Base-by-base conservation (phyloP, 2,888 invertebrate species). In the Rugalucina vietnamica region DNA sequence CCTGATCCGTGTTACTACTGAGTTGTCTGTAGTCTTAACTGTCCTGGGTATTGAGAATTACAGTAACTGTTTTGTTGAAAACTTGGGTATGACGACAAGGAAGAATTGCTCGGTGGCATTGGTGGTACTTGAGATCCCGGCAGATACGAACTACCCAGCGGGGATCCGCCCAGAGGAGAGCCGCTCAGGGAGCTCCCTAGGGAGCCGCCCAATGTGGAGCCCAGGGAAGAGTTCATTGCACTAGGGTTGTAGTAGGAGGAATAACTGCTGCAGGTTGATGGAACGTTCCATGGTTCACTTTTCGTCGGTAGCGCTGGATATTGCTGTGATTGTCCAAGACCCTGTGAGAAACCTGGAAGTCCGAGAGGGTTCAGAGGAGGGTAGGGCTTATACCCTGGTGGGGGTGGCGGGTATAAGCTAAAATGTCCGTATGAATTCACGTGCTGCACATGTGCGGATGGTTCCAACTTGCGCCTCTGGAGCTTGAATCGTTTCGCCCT, bases 401-500 rank as follows among this genome's bases (percentile, higher is more conserved):
- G 87, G 18, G 43, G 43, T 10, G 86, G 83, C n/a, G 90, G 90
- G 79, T 92, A 92, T 32, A 92, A 77, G 84, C 91, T 91, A 79
- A 92, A 92, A 74, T 91, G 91, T 83, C 92, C 92, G 84, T 92
- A 93, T 10, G 92, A 88, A 82, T 88, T 92, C 73, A 92, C 89
- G 76, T 91, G 91, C 36, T 92, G 91, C 8, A 91, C 87, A 32
- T 90, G 90, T 10, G 91, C 91, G 10, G 87, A 82, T 18, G 84
- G 86, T 37, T 88, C 88, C 18, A 75, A 60, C 60, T 90, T 90
- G 72, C 82, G 82, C 27, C 72, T 70, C 18, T 88, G 89, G 21
- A 92, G 80, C 82, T 94, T 95, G 88, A 95, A 95, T 57, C 94
- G 86, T 77, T 94, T 94, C 10, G 94, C 91, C 43, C 95, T 83